Evolutionary conservation across 2,113 vertebrate genomes (phyloP), one percentile per base, ranked within the genome.

Genomic region (Gasterosteus nipponicus): DNA sequence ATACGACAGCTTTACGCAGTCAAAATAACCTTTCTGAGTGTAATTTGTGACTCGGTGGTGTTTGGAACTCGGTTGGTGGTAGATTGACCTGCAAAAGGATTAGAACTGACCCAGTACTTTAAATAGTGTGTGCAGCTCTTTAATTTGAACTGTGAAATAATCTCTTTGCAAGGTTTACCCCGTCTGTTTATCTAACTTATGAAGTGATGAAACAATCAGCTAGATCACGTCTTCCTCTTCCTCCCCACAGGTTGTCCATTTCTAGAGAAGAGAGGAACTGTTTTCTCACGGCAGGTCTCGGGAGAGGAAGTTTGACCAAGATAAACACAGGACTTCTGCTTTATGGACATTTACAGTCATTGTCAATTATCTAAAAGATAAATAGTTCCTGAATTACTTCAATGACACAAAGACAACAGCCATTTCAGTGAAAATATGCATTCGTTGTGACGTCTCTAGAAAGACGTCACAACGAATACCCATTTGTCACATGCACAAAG

Each of bases 281-380:
- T 33, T 70, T 66, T 80, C 5, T 72, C 60, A 41, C 39, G 60
- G 31, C 33, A 69, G 15, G 26, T 70, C 35, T 14, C 22, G 69
- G 19, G 22, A 38, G 82, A 80, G 83, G 87, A 89, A 90, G 84
- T 86, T 2, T 0, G 22, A 39, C 31, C 3, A 10, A 61, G 33
- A 73, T 54, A 61, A 73, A 3, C 39, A 19, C 57, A 12, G 9
- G 12, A 31, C 76, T 77, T 89, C 87, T 81, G 80, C 80, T 87
- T 87, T 79, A 58, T 33, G 0, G 47, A 15, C 1, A 15, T 5
- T 41, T 26, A 53, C 33, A 35, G 49, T 57, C 29, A 72, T 33
- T 75, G 39, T 60, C 59, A 3, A 51, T 7, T 35, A 22, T 72
- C 35, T 39, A 46, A 39, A 26, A 18, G 11, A 64, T 46, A 0